Base-by-base conservation (phyloP, 1,140 invertebrate species). In the Bombus breviceps region DNA sequence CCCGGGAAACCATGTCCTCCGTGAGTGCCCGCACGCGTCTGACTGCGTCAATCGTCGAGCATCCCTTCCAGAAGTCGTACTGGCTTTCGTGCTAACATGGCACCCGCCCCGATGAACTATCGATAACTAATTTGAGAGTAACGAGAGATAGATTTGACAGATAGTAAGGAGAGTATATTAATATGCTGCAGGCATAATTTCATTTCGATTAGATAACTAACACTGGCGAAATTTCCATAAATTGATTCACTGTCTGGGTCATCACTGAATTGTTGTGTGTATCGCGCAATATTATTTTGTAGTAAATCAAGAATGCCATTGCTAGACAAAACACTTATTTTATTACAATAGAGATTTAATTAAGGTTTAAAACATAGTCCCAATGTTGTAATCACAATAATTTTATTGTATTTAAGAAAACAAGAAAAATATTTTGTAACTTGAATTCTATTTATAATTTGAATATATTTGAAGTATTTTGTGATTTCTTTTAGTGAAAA, bases 171-270 rank as follows among this genome's bases (percentile, higher is more conserved):
- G 53, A 79, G 75, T 62, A 37, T 62, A 84, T 53, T 79, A 79
- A 79, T 84, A 72, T 47, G 66, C 66, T 47, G 39, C n/a, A 37
- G 22, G 66, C 39, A 32, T 72, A 79, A 79, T 79, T 53, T 71
- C 47, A 84, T 79, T 79, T 32, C 32, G 53, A 84, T 84, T 79
- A 84, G 83, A 47, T 25, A 71, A 25, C n/a, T 53, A 47, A 62
- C 53, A 79, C 41, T 39, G n/a, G 0, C 53, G 39, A 62, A 84
- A 79, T 84, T 79, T 84, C 75, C 53, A 62, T 28, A 15, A 34
- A 72, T 71, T 71, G 39, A 77, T 71, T 47, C 66, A 62, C 74
- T 59, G 64, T 41, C 28, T 47, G 25, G 5, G 2, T 15, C 15
- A 43, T 53, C 41, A 69, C 1, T 47, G 2, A 68, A 77, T 53